Base-by-base conservation (phyloP, 2,888 invertebrate species). In the Trissoscelio sp. region DNA sequence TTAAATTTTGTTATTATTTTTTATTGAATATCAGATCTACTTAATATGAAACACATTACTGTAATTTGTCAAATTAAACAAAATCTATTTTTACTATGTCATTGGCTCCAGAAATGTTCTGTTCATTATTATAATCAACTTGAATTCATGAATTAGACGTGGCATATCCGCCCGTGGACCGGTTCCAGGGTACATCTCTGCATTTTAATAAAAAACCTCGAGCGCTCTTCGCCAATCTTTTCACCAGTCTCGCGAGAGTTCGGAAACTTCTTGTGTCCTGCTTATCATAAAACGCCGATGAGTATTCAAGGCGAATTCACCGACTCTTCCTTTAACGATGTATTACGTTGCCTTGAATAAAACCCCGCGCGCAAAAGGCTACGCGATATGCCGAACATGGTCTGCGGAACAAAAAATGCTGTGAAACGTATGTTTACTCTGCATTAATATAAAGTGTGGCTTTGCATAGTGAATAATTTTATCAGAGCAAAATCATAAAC, bases 241-340 rank as follows among this genome's bases (percentile, higher is more conserved):
- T 53, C 11, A 39, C 7, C 37, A 58, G n/a, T 11, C 16, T 51
- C 28, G 51, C 28, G 14, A 37, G 31, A 73, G 53, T 73, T 53
- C 24, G 42, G 24, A 20, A 62, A 44, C 62, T 64, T 44, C 4
- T 11, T n/a, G 14, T 28, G 39, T 18, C 12, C 44, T 44, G 53
- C 34, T 87, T 86, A 86, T 60, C 84, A 86, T 87, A 86, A 87
- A 87, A 77, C 44, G 3, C 62, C 73, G 14, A 82, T 88, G 55
- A 83, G 82, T 88, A 88, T 88, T 87, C 88, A 82, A 83, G 73
- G 57, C 62, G 81, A 84, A 86, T 86, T 86, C 39, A 60, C 79
- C 51, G 58, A 79, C 74, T 83, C 73, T 66, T 39, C 60, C 51
- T 85, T 72, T 79, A 77, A 57, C 83, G 64, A 84, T 60, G n/a